phyloP scores from a whole-genome alignment of 1,140 invertebrate species.

The Vanessa tameamea region DNA sequence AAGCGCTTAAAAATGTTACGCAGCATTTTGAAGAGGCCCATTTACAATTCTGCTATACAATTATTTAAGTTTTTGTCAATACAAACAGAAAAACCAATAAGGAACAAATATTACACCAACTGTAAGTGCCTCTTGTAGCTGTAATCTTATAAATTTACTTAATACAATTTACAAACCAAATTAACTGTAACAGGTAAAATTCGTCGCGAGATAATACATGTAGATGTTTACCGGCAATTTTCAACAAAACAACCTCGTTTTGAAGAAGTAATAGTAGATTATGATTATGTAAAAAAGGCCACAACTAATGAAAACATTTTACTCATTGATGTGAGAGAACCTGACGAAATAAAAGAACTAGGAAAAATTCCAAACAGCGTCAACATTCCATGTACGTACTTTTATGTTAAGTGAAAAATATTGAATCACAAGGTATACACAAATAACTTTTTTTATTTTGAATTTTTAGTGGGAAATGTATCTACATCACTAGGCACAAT shows the following conservation, averaged over 20 bases:
- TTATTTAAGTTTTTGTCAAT: slow-evolving; percentile 4
- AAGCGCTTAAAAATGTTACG: slow-evolving; percentile 8
- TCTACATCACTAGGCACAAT: slow-evolving; percentile 69
- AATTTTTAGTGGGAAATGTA: slow-evolving; percentile 71
- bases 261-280: slow-evolving; percentile 70
- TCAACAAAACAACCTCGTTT: slow-evolving; percentile 47
- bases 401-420: background rate
- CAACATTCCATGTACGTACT: slow-evolving; percentile 83
- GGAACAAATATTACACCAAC: background rate
- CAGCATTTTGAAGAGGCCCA: slow-evolving; percentile 12
- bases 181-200: background rate
- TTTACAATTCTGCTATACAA: slow-evolving; percentile 9
- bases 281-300: slow-evolving; percentile 80
- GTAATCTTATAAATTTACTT: too few species aligned
- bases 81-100: slow-evolving; percentile 12
- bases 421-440: background rate
- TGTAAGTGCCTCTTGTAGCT: background rate
- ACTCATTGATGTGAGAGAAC: slow-evolving; percentile 84
- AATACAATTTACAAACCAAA: too few species aligned
- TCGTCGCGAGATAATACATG: background rate
- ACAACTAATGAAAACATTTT: slow-evolving; percentile 58
- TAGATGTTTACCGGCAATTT: slow-evolving; percentile 30
- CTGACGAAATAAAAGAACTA: slow-evolving; percentile 82
- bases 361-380: slow-evolving; percentile 84
- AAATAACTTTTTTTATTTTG: slow-evolving; percentile 4